Percentiles rank a stretch among this genome's conserved stretches.
phyloP scores from a whole-genome alignment of 2,888 invertebrate species.

The Phengaris alcon region DNA sequence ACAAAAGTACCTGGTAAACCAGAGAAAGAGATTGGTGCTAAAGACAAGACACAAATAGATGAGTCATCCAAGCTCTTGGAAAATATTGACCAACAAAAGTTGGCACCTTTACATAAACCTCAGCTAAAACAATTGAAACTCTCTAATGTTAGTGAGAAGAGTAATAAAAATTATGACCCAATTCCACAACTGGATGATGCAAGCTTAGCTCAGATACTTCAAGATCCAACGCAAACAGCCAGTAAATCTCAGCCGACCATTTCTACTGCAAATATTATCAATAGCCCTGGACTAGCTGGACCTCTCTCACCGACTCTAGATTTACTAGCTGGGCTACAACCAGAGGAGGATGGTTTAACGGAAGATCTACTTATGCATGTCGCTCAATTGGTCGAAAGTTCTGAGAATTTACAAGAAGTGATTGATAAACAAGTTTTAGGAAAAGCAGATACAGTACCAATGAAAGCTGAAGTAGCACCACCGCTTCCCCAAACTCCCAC shows the following conservation, averaged over 20 bases:
- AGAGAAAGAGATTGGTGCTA: slow-evolving; percentile 63
- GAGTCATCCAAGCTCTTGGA: slow-evolving; percentile 42
- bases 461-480: slow-evolving; percentile 46
- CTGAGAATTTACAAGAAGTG: slow-evolving; percentile 84
- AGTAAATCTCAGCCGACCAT: slow-evolving; percentile 57
- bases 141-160: slow-evolving; percentile 49
- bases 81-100: slow-evolving; percentile 47
- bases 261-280: slow-evolving; percentile 58
- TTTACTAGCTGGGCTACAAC: slow-evolving; percentile 78
- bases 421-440: slow-evolving; percentile 83
- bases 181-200: slow-evolving; percentile 74
- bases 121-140: slow-evolving; percentile 54
- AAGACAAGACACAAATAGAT: slow-evolving; percentile 47
- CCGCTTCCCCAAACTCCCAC: slow-evolving; percentile 45
- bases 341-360: slow-evolving; percentile 83
- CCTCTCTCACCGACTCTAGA: slow-evolving; percentile 81
- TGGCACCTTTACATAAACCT: slow-evolving; percentile 46
- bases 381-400: slow-evolving; percentile 84
- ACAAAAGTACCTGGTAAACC: slow-evolving; percentile 68
- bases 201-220: slow-evolving; percentile 71
- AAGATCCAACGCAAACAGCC: slow-evolving; percentile 60
- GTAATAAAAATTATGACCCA: slow-evolving; percentile 59
- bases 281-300: slow-evolving; percentile 71
- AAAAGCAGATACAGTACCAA: slow-evolving; percentile 60
- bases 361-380: slow-evolving; percentile 86